Conservation (phyloP, 2,113 vertebrate species). For the Ptyas mucosa region DNA sequence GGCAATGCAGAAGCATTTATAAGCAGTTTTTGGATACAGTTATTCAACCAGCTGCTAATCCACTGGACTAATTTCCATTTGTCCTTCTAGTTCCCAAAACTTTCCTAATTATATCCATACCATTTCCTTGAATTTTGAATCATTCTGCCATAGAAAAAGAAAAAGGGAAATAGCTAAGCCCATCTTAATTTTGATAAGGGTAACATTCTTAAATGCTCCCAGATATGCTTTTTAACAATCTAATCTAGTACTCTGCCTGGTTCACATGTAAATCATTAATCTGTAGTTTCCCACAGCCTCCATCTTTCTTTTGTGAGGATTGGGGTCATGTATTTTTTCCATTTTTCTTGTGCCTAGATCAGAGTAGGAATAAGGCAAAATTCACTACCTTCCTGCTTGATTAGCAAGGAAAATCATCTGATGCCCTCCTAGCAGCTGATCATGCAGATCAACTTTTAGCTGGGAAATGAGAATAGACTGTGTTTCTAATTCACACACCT, state of each 20-base stretch:
- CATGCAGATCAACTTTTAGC: background rate
- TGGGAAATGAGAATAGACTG: background rate
- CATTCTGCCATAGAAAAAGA: background rate
- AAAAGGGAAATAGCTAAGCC: background rate
- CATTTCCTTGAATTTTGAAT: background rate
- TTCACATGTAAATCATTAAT: background rate
- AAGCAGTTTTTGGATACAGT: background rate
- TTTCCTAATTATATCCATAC: background rate
- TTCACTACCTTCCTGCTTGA: background rate
- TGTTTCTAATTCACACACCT: background rate
- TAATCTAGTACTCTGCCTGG: background rate
- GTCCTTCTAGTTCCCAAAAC: background rate
- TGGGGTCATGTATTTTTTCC: background rate
- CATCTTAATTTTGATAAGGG: background rate
- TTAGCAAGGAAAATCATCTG: background rate
- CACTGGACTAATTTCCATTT: background rate
- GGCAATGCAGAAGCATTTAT: background rate
- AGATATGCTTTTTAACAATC: background rate
- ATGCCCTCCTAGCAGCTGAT: background rate
- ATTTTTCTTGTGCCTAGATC: background rate
- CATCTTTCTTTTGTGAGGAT: background rate
- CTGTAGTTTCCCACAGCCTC: background rate
- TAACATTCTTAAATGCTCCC: background rate
- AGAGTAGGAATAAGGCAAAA: background rate
- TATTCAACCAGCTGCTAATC: background rate